Conservation (phyloP, 2,113 vertebrate species). For the Embiotoca jacksoni region DNA sequence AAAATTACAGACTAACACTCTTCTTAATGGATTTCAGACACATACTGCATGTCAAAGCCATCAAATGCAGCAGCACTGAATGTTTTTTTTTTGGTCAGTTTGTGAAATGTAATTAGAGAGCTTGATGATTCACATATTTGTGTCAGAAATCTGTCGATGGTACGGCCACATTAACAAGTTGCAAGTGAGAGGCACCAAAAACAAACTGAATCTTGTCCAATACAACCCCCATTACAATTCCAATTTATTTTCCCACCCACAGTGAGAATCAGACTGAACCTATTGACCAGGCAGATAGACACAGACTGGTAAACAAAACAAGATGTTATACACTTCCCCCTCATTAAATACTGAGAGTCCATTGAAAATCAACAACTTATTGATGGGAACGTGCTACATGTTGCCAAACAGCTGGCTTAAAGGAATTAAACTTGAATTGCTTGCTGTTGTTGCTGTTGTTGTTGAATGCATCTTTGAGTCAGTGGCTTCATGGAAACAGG, state of each 20-base stretch:
- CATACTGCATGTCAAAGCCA: not conserved
- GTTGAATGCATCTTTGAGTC: constrained; percentile 57
- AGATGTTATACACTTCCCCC: constrained; percentile 57
- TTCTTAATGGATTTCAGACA: constrained; percentile 11
- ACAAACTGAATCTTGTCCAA: constrained; percentile 64
- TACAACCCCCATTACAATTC: constrained; percentile 63
- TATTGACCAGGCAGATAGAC: constrained; percentile 70
- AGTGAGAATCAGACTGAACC: constrained; percentile 67
- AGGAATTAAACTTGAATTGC: constrained; percentile 65
- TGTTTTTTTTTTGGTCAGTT: not conserved
- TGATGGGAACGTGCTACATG: constrained; percentile 54
- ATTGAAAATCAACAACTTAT: constrained; percentile 74
- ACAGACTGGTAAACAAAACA: constrained; percentile 72
- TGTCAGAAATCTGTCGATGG: constrained; percentile 20
- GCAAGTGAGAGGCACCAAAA: constrained; percentile 43
- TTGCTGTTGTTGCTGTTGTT: constrained; percentile 26
- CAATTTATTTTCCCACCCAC: constrained; percentile 74
- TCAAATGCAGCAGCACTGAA: not conserved
- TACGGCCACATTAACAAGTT: constrained; percentile 31
- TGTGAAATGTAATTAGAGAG: constrained; percentile 32
- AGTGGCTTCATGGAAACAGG: constrained; percentile 27
- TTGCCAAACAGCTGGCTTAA: constrained; percentile 64
- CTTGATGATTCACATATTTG: constrained; percentile 14
- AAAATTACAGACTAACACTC: constrained; percentile 2
- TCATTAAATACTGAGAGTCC: constrained; percentile 68